Evolutionary conservation across 2,888 invertebrate genomes (phyloP).

Genomic region (Lasioglossum oenotherae): DNA sequence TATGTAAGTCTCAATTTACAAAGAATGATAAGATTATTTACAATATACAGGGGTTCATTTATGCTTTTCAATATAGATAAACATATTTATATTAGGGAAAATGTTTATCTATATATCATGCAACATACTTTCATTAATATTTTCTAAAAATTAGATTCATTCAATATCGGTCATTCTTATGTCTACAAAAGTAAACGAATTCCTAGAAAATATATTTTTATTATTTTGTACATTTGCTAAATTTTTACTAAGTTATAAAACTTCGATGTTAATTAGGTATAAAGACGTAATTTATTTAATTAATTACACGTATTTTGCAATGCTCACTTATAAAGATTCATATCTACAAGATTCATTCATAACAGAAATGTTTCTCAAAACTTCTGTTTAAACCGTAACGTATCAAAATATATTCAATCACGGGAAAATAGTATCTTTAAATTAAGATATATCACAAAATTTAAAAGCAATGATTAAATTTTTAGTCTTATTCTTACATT

Average conservation of each 20-base stretch:
- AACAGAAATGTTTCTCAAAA: conserved; percentile 14
- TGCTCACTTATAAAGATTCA: conserved; percentile 25
- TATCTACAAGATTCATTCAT: conserved; percentile 13
- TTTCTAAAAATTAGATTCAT: neutral
- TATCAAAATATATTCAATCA: conserved; percentile 15
- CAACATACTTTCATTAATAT: neutral
- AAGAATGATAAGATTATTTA: conserved; percentile 4
- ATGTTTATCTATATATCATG: neutral
- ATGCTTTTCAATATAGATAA: conserved; percentile 1
- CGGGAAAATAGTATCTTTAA: conserved; percentile 3
- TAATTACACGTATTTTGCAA: conserved; percentile 2
- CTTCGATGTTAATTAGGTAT: neutral
- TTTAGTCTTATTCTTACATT: conserved; percentile 45
- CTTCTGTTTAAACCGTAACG: neutral
- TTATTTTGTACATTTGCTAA: conserved; percentile 1
- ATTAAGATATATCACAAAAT: conserved; percentile 20
- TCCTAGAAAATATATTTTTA: conserved; percentile 5
- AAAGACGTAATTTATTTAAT: conserved; percentile 24
- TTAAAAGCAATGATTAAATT: conserved; percentile 9
- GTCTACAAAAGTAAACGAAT: conserved; percentile 12
- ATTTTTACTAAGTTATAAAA: conserved; percentile 26
- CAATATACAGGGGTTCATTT: neutral
- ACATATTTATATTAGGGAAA: neutral
- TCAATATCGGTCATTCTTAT: neutral
- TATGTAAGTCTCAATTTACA: conserved; percentile 40